Conservation (phyloP, 2,797 vertebrate genomes). For the Lithobates sylvaticus region DNA sequence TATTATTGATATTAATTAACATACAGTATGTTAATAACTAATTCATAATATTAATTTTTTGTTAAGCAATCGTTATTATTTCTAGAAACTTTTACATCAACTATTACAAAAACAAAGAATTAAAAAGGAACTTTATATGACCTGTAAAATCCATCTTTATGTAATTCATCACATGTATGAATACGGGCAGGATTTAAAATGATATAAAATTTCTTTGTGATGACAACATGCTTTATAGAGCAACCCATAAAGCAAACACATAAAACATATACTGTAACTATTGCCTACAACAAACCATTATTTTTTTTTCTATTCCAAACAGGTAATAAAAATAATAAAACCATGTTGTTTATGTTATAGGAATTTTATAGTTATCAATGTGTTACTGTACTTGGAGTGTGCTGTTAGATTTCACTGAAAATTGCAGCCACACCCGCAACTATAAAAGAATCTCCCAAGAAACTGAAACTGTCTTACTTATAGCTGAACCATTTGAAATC, state of each 20-base stretch:
- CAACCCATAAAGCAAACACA: not conserved
- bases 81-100: no score
- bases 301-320: not conserved
- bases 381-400: not conserved
- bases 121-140: no score
- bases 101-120: no score
- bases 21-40: no score
- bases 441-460: not conserved
- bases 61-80: no score
- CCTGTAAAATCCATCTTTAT: no score
- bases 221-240: not conserved
- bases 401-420: not conserved
- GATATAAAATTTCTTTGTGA: not conserved
- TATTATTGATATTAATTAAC: no score
- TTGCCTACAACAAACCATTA: not conserved
- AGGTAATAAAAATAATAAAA: not conserved
- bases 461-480: slow-evolving; percentile 27
- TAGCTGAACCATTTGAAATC: slow-evolving; percentile 23
- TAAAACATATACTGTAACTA: not conserved
- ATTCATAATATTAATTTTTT: no score
- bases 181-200: no score
- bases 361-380: not conserved
- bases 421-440: slow-evolving; percentile 3
- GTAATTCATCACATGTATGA: no score
- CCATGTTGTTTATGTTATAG: not conserved